Evolutionary conservation across 1,140 invertebrate species (phyloP).

Genomic region (Mercenaria mercenaria): DNA sequence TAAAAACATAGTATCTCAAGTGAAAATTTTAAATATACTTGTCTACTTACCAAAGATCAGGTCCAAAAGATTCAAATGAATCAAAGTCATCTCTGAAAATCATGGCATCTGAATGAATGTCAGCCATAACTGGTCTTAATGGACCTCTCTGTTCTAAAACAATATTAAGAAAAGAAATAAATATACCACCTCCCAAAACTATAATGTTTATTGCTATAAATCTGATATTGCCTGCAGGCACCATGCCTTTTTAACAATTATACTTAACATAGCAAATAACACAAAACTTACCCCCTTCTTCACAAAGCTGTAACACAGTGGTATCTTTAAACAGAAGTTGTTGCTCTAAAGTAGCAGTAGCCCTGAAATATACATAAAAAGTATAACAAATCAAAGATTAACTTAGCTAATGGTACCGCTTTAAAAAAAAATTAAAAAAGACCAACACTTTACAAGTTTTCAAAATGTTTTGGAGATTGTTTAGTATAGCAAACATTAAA

Average conservation of each 20-base stretch:
- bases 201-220: too few relatives aligned
- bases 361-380: conserved; percentile 75
- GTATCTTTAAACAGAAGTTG: conserved; percentile 86
- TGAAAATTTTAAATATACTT: too few relatives aligned
- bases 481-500: too few relatives aligned
- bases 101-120: conserved; percentile 80
- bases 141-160: conserved; percentile 38
- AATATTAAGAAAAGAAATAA: too few relatives aligned
- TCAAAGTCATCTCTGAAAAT: conserved; percentile 86
- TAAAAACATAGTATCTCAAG: too few relatives aligned
- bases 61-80: conserved; percentile 68
- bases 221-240: too few relatives aligned
- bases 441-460: background rate
- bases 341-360: conserved; percentile 84
- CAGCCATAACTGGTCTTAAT: conserved; percentile 77
- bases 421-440: background rate
- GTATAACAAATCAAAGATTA: background rate
- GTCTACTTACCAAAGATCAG: conserved; percentile 82
- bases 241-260: too few relatives aligned
- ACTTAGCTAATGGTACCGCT: background rate
- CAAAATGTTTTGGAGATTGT: too few relatives aligned
- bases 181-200: background rate
- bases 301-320: conserved; percentile 85
- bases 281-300: conserved; percentile 81
- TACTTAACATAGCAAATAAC: background rate